phyloP scores from a whole-genome alignment of 2,888 invertebrate species.

The Trissolcus brochymenae region DNA sequence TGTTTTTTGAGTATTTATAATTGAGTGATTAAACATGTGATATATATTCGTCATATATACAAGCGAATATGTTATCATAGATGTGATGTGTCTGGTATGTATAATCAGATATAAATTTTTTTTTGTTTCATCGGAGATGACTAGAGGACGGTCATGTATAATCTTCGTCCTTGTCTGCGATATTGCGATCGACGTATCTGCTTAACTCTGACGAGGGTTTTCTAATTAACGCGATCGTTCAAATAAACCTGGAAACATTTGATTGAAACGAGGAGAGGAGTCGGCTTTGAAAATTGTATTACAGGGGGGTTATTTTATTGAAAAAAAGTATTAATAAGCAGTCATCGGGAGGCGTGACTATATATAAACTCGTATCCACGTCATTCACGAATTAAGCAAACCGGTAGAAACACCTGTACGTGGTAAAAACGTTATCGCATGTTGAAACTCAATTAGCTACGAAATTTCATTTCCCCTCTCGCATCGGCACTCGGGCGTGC shows the following conservation, averaged over 20 bases:
- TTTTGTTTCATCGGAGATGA: too few species aligned
- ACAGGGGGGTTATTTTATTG: constrained; percentile 45
- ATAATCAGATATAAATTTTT: too few species aligned
- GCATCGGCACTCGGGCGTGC: constrained; percentile 46
- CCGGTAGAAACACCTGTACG: constrained; percentile 65
- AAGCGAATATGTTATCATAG: too few species aligned
- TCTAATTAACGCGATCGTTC: constrained; percentile 50
- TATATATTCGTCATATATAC: too few species aligned
- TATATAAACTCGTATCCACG: constrained; percentile 56
- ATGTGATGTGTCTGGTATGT: too few species aligned
- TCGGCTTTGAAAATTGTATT: constrained; percentile 49
- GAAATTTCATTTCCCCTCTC: constrained; percentile 68
- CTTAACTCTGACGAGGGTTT: constrained; percentile 32
- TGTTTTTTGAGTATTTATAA: too few species aligned
- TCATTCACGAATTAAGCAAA: constrained; percentile 58
- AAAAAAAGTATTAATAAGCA: constrained; percentile 58
- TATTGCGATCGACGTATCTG: constrained; percentile 20
- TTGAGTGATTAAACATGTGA: too few species aligned
- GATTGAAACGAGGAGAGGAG: constrained; percentile 44
- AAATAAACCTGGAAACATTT: constrained; percentile 48
- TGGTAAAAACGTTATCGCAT: constrained; percentile 65
- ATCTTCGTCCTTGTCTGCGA: constrained; percentile 3
- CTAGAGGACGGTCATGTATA: not conserved
- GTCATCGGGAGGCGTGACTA: constrained; percentile 54
- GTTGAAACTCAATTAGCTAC: constrained; percentile 69